Conservation (phyloP, 2,113 vertebrate species). For the Tyto alba region DNA sequence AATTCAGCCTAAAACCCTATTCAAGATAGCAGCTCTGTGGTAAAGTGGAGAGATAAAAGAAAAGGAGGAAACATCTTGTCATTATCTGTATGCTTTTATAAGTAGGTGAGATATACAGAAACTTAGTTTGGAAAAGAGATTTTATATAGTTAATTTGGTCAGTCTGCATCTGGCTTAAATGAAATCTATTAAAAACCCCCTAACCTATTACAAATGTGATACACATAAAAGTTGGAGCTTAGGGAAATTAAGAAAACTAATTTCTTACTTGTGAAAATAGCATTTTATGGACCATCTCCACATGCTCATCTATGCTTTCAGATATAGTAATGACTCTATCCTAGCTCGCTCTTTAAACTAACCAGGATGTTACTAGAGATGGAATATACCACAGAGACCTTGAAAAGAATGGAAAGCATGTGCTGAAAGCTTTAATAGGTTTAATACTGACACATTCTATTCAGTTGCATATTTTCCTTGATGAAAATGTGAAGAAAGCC, state of each 20-base stretch:
- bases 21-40: background rate
- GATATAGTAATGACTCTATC: background rate
- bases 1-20: background rate
- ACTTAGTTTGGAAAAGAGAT: background rate
- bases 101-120: background rate
- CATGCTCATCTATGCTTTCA: background rate
- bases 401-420: background rate
- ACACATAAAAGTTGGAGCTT: background rate
- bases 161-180: background rate
- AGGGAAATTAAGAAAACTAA: conserved; percentile 1
- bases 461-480: background rate
- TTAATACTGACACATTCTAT: background rate
- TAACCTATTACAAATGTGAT: background rate
- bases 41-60: background rate
- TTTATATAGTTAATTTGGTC: background rate
- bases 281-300: background rate
- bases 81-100: background rate
- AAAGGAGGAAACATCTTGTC: background rate
- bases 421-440: background rate
- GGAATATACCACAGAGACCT: background rate
- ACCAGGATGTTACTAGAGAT: background rate
- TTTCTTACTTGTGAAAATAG: background rate
- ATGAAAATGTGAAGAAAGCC: background rate
- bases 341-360: conserved; percentile 8
- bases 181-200: background rate